A percentile compares a stretch with the other conserved stretches of the same genome.
These are phyloP conservation scores for Pseudomyrmex concolor DNA, from an alignment of 1,140 invertebrate genomes.

Conservation along the genomic window DNA sequence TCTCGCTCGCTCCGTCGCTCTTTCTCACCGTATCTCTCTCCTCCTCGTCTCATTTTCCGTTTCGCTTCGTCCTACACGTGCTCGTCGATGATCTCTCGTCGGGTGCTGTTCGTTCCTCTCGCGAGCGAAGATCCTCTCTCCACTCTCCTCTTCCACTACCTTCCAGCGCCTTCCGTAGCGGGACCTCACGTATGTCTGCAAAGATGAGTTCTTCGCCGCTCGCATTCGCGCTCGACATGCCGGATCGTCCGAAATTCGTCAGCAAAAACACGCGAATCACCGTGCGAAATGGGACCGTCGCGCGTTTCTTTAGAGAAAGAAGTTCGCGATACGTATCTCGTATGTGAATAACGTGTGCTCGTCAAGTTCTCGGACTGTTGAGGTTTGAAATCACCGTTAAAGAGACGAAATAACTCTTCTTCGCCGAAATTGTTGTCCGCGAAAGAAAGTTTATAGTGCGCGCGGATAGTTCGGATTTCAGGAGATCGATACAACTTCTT, in stretches of 20 bases:
- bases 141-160: slow-evolving; percentile 59
- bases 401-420: neutral
- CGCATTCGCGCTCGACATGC: slow-evolving; percentile 60
- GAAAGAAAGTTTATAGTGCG: neutral
- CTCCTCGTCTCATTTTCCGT: neutral
- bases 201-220: slow-evolving; percentile 51
- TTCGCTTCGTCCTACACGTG: slow-evolving; percentile 20
- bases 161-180: slow-evolving; percentile 14
- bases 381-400: slow-evolving; percentile 5
- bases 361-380: no score
- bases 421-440: neutral
- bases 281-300: neutral
- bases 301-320: neutral
- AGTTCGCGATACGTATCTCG: slow-evolving; percentile 11
- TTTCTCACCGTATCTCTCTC: neutral
- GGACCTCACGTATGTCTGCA: slow-evolving; percentile 44
- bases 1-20: no score
- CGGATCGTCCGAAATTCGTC: slow-evolving; percentile 48
- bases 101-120: slow-evolving; percentile 43
- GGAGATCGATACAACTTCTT: neutral
- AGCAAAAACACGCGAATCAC: slow-evolving; percentile 30
- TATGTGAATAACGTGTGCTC: slow-evolving; percentile 22
- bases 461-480: slow-evolving; percentile 26
- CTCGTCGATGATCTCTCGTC: slow-evolving; percentile 34
- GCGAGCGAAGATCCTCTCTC: slow-evolving; percentile 20